Evolutionary conservation across 2,113 vertebrate genomes (phyloP), one percentile per base, ranked within the genome.

Genomic region (Lepus americanus): DNA sequence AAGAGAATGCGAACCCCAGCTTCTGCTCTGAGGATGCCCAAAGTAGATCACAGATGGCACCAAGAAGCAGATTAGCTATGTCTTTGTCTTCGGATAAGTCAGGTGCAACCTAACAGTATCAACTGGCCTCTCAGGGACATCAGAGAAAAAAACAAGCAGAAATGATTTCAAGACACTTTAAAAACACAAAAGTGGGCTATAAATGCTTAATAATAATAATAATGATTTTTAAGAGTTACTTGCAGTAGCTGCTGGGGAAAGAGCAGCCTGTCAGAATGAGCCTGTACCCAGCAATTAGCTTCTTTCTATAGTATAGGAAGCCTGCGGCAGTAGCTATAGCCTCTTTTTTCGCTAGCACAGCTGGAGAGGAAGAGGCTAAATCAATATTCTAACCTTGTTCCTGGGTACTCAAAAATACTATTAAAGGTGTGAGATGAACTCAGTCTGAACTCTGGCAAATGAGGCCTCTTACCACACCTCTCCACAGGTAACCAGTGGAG

Each of bases 351-450:
- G 96, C 90, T 88, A 93, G 94, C 97, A 97, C 49, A 36, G 98
- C 96, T 98, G 97, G 97, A 82, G 97, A 97, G 1, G 36, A 96
- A 87, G 92, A 78, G 87, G 89, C 96, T 96, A 89, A 96, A 98
- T 98, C 97, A 97, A 97, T 91, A 98, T 98, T 96, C 98, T 49
- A 97, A 93, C 95, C 96, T 96, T 89, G 95, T 96, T 93, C 95
- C 97, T 69, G 59, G 85, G 93, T 87, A 97, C 96, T 96, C 98
- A 94, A 51, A 90, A 97, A 94, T 94, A 97, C 98, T 98, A 98
- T 97, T 98, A 98, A 98, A 98, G 98, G 96, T 97, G 94, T 72
- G 92, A 97, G 96, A 97, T 97, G 97, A 98, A 98, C 98, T 98
- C 96, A 87, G 97, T 95, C 95, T 98, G 97, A 98, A 98, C 98